phyloP scores from a whole-genome alignment of 2,113 vertebrate genomes.

The Nannospalax galili region DNA sequence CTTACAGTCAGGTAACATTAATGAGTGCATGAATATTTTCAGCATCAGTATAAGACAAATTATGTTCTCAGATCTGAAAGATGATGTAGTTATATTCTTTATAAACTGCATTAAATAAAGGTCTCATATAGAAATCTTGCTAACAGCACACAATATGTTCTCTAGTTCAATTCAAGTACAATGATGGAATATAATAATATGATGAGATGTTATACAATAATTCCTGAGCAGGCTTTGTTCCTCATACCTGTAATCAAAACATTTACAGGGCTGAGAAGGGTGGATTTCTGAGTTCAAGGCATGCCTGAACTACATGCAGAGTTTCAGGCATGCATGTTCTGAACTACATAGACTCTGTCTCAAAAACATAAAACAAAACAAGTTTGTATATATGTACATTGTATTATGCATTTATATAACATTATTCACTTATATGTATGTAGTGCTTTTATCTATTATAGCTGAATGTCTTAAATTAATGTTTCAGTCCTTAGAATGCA shows the following conservation, averaged over 20 bases:
- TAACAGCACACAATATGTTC: background rate
- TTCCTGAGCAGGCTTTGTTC: background rate
- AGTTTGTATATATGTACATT: background rate
- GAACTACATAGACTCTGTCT: background rate
- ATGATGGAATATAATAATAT: background rate
- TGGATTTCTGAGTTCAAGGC: background rate
- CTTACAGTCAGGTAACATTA: conserved; percentile 5
- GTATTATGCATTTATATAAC: background rate
- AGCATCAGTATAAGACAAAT: background rate
- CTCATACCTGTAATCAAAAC: background rate
- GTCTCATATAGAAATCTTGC: background rate
- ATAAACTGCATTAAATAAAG: background rate
- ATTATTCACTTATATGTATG: background rate
- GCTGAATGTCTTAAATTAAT: background rate
- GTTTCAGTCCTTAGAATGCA: background rate
- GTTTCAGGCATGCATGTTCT: background rate
- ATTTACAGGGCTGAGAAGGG: background rate
- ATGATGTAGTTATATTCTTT: background rate
- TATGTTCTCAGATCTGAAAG: background rate
- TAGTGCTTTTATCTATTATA: background rate
- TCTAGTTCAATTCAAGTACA: background rate
- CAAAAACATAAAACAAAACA: background rate
- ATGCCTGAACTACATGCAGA: background rate
- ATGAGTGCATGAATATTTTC: background rate
- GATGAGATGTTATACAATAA: background rate